A percentile compares a stretch with the other conserved stretches of the same genome.
phyloP scores from a whole-genome alignment of 2,888 invertebrate genomes.

The Drosophila austrosaltans region DNA sequence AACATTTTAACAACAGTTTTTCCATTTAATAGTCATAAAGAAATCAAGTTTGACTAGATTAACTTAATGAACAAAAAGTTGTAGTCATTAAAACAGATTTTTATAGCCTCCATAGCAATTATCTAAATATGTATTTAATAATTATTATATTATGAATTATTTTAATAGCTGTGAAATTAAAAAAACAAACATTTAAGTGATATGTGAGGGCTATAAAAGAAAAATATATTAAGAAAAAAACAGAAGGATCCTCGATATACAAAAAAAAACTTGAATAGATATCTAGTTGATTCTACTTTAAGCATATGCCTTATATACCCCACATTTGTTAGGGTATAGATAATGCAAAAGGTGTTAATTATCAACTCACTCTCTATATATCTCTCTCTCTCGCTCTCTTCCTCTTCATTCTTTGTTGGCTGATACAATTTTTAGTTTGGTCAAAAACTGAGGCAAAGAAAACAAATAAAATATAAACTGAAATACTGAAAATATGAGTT shows the following conservation, averaged over 20 bases:
- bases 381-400: background rate
- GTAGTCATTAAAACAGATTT: too few relatives aligned
- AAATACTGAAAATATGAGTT: slow-evolving; percentile 19
- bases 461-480: slow-evolving; percentile 18
- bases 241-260: too few relatives aligned
- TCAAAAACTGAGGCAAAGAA: background rate
- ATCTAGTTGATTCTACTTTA: too few relatives aligned
- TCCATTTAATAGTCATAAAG: too few relatives aligned
- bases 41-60: too few relatives aligned
- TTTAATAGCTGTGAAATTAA: background rate
- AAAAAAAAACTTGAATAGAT: too few relatives aligned
- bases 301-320: background rate
- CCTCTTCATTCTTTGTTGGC: background rate
- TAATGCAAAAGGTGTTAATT: slow-evolving; percentile 48
- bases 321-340: background rate
- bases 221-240: too few relatives aligned
- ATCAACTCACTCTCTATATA: slow-evolving; percentile 6
- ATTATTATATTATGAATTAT: background rate
- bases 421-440: slow-evolving; percentile 13
- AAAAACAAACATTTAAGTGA: too few relatives aligned
- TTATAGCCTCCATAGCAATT: background rate
- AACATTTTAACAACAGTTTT: too few relatives aligned
- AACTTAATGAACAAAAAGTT: too few relatives aligned
- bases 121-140: background rate
- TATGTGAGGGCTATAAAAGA: too few relatives aligned